Evolutionary conservation across 2,888 invertebrate species (phyloP).

Genomic region (Ganaspis brasiliensis): DNA sequence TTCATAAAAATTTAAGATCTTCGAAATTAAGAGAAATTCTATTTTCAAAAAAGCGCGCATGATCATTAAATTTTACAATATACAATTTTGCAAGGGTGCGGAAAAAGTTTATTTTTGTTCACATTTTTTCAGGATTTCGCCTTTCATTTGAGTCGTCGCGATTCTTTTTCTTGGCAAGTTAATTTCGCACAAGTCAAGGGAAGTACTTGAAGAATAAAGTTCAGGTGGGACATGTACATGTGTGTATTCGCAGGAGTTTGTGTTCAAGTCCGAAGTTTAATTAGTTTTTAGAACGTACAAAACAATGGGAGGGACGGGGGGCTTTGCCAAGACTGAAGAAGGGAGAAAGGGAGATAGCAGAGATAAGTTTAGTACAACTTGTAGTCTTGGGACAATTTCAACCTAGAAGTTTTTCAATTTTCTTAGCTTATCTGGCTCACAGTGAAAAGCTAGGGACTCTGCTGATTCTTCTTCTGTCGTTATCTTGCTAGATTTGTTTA

Average conservation of each 20-base stretch:
- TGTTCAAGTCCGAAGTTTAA: constrained; percentile 77
- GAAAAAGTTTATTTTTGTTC: no score
- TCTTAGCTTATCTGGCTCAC: constrained; percentile 68
- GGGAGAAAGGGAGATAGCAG: constrained; percentile 41
- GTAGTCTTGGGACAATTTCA: constrained; percentile 76
- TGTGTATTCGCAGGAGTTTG: constrained; percentile 51
- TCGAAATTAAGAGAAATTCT: no score
- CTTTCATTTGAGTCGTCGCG: background rate
- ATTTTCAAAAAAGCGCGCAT: no score
- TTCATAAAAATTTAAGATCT: no score
- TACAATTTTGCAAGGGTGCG: no score
- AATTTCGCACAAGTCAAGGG: constrained; percentile 35
- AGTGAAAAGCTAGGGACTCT: constrained; percentile 58
- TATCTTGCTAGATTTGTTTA: constrained; percentile 65
- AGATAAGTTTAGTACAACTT: constrained; percentile 72
- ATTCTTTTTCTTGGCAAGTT: constrained; percentile 42
- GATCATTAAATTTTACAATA: no score
- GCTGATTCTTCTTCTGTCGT: constrained; percentile 63
- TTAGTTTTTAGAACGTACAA: constrained; percentile 78
- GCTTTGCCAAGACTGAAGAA: constrained; percentile 51
- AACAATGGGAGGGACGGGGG: constrained; percentile 54
- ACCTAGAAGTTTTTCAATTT: constrained; percentile 80
- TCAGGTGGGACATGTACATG: constrained; percentile 54
- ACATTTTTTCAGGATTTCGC: background rate
- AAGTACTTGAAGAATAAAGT: constrained; percentile 49